Evolutionary conservation across 2,113 vertebrate species (phyloP).

Genomic region (Naja naja): DNA sequence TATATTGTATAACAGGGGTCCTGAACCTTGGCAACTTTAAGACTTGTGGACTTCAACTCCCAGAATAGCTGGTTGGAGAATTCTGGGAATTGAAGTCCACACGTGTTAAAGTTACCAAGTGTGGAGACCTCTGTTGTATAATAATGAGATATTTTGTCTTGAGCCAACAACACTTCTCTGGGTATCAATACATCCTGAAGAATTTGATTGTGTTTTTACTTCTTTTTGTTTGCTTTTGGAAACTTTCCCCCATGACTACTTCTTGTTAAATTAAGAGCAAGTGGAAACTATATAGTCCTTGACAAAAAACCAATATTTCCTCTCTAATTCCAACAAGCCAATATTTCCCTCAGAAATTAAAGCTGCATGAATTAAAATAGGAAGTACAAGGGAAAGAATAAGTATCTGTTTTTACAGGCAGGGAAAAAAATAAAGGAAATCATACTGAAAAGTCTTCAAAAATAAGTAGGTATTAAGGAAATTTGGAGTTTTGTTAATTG

Average conservation of each 20-base stretch:
- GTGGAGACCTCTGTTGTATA: slow-evolving; percentile 29
- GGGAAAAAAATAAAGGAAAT: not conserved
- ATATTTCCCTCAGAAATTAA: slow-evolving; percentile 20
- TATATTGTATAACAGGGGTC: slow-evolving; percentile 55
- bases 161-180: slow-evolving; percentile 54
- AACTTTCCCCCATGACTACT: slow-evolving; percentile 9
- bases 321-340: slow-evolving; percentile 17
- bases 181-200: not conserved
- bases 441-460: not conserved
- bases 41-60: too few species aligned
- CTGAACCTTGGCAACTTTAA: too few species aligned
- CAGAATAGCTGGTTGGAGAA: too few species aligned
- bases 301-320: accelerated
- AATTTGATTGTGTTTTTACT: not conserved
- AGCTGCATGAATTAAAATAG: slow-evolving; percentile 15
- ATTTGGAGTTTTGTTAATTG: not conserved
- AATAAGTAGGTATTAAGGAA: not conserved
- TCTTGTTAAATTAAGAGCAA: not conserved
- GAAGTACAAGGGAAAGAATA: slow-evolving; percentile 30
- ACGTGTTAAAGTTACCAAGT: too few species aligned
- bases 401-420: slow-evolving; percentile 14
- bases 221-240: slow-evolving; percentile 2
- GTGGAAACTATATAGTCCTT: not conserved
- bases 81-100: too few species aligned
- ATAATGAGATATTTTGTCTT: slow-evolving; percentile 48